A percentile compares a stretch with the other conserved stretches of the same genome.
Conservation (phyloP, 2,113 vertebrate species). For the Hipposideros armiger region DNA sequence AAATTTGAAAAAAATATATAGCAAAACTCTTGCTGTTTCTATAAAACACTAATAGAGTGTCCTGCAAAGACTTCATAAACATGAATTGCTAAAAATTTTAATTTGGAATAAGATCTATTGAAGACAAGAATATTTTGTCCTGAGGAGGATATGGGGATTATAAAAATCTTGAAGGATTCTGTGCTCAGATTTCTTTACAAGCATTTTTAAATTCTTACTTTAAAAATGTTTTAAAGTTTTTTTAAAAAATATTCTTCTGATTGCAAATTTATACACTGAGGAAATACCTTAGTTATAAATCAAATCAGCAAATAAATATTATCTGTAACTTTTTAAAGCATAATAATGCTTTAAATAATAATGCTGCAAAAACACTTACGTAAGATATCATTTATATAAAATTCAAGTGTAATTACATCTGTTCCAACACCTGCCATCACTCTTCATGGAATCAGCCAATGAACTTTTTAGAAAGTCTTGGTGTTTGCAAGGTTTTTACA, state of each 20-base stretch:
- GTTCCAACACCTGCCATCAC: neutral
- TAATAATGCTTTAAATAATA: neutral
- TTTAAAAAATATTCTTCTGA: neutral
- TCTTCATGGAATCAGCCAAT: neutral
- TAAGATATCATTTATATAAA: neutral
- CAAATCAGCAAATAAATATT: neutral
- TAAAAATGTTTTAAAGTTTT: neutral
- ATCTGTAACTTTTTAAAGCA: neutral
- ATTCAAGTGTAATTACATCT: neutral
- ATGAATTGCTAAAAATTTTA: neutral
- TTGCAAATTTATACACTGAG: neutral
- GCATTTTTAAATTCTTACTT: neutral
- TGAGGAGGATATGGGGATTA: neutral
- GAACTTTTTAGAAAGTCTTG: neutral
- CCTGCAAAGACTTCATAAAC: neutral
- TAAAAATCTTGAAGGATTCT: neutral
- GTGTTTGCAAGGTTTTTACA: neutral
- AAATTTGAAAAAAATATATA: neutral
- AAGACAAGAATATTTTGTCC: slow-evolving; percentile 6
- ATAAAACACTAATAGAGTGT: slow-evolving; percentile 13
- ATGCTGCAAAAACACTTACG: neutral
- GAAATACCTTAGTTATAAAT: neutral
- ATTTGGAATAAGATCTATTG: neutral
- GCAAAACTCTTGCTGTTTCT: neutral
- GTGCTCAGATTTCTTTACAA: neutral